A percentile compares a stretch with the other conserved stretches of the same genome.
Evolutionary conservation across 2,888 invertebrate species (phyloP).

Genomic region (Notodonta dromedarius): DNA sequence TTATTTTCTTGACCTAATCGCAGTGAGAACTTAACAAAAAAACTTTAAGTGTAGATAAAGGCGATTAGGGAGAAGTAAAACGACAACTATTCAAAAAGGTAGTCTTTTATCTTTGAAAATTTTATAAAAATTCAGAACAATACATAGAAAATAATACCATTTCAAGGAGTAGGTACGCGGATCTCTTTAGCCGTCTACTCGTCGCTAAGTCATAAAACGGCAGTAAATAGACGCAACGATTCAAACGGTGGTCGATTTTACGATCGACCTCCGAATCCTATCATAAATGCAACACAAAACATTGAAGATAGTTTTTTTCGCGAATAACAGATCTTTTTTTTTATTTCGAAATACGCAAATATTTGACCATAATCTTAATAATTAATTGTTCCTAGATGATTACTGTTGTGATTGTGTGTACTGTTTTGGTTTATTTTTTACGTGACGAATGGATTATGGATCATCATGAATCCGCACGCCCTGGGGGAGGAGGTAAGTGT

Average conservation of each 20-base stretch:
- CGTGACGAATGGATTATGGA: no score
- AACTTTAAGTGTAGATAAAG: no score
- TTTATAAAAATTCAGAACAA: background rate
- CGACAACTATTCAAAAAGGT: background rate
- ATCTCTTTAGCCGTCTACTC: slow-evolving; percentile 27
- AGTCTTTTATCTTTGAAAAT: background rate
- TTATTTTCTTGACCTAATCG: background rate
- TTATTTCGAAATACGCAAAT: no score
- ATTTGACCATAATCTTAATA: no score
- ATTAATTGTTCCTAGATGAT: no score
- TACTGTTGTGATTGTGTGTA: no score
- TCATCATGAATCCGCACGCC: no score
- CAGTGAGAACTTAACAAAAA: background rate
- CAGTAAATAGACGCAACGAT: slow-evolving; percentile 51
- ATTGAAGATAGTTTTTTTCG: no score
- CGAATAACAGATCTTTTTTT: no score
- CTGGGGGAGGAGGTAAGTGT: no score
- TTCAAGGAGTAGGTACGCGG: slow-evolving; percentile 14
- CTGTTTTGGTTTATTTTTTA: no score
- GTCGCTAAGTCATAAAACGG: slow-evolving; percentile 44
- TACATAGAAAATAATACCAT: background rate
- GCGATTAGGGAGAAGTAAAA: background rate
- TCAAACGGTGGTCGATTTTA: slow-evolving; percentile 61
- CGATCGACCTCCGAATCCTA: slow-evolving; percentile 45
- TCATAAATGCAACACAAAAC: slow-evolving; percentile 3